phyloP scores from a whole-genome alignment of 2,888 invertebrate genomes.

The Diaphora mendica region DNA sequence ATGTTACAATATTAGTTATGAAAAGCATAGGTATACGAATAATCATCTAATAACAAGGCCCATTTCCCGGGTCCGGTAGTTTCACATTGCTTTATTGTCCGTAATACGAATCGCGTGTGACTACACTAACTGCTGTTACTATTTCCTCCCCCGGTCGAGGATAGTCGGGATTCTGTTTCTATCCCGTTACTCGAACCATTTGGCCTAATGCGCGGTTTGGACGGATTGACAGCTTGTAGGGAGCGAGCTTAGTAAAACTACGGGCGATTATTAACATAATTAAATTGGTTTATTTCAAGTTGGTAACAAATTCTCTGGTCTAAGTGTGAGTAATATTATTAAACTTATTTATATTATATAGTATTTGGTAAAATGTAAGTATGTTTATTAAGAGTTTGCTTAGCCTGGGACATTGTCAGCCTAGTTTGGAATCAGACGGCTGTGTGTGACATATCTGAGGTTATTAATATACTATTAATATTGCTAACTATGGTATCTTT shows the following conservation, averaged over 20 bases:
- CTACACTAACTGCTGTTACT: conserved; percentile 67
- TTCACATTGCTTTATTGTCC: conserved; percentile 81
- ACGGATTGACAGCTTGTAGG: conserved; percentile 77
- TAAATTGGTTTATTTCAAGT: not conserved
- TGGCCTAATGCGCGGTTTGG: conserved; percentile 84
- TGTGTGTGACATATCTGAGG: too few species aligned
- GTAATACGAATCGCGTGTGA: conserved; percentile 67
- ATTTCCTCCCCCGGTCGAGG: conserved; percentile 72
- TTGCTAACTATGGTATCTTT: too few species aligned
- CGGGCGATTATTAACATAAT: not conserved
- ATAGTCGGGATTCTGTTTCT: conserved; percentile 27
- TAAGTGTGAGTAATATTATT: too few species aligned
- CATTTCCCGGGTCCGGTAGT: conserved; percentile 71
- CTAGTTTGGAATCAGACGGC: too few species aligned
- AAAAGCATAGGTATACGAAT: conserved; percentile 39
- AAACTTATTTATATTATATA: too few species aligned
- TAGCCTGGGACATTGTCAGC: too few species aligned
- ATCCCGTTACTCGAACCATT: conserved; percentile 82
- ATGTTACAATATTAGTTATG: conserved; percentile 10
- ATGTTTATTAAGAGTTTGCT: too few species aligned
- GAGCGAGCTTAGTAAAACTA: conserved; percentile 26
- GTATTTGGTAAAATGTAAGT: too few species aligned
- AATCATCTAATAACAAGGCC: conserved; percentile 73
- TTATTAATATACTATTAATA: too few species aligned
- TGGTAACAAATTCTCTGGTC: not conserved